Evolutionary conservation across 2,113 vertebrate genomes (phyloP).

Genomic region (Grallaria varia): DNA sequence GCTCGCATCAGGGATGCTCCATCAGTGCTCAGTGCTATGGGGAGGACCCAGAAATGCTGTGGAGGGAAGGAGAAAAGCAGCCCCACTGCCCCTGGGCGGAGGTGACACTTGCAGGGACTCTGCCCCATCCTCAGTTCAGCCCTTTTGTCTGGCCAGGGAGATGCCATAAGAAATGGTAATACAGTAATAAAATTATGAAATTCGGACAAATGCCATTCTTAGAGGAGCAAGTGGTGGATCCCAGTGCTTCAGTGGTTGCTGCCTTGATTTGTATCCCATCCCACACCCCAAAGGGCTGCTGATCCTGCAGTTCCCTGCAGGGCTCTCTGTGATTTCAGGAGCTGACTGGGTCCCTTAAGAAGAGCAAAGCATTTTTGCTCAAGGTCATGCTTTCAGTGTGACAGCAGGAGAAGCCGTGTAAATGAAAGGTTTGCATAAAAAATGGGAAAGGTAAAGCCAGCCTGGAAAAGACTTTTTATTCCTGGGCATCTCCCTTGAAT

Average conservation of each 20-base stretch:
- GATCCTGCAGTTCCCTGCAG: not conserved
- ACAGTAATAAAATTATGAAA: not conserved
- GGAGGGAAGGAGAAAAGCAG: not conserved
- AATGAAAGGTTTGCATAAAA: slow-evolving; percentile 36
- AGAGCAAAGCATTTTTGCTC: not conserved
- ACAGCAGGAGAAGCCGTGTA: not conserved
- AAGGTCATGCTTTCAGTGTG: not conserved
- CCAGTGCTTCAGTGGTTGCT: not conserved
- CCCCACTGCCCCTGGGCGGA: not conserved
- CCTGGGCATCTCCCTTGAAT: not conserved
- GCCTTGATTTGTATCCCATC: not conserved
- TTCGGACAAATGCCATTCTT: not conserved
- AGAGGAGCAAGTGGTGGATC: not conserved
- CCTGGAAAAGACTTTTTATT: not conserved
- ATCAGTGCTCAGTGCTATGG: not conserved
- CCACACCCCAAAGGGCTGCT: not conserved
- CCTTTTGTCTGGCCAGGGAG: not conserved
- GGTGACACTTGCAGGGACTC: not conserved
- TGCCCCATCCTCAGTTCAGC: not conserved
- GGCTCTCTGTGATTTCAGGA: not conserved
- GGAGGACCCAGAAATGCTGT: not conserved
- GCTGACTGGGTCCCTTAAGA: not conserved
- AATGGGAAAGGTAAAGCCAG: not conserved
- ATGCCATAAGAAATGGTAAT: not conserved
- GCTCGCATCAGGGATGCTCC: not conserved